phyloP scores from a whole-genome alignment of 2,888 invertebrate genomes.

The Drosophila prolongata region DNA sequence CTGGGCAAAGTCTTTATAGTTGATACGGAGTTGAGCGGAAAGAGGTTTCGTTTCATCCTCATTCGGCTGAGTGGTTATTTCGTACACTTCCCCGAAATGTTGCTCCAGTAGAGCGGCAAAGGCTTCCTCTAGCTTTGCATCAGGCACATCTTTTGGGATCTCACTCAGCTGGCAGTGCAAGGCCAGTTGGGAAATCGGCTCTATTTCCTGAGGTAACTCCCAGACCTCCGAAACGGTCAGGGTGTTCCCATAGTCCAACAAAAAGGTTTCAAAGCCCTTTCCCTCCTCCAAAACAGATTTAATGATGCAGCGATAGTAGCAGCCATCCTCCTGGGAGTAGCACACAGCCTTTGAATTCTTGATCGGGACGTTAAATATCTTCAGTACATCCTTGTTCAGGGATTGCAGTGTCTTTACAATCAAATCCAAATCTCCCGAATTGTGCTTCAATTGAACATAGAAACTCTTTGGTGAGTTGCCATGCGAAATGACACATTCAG shows the following conservation, averaged over 20 bases:
- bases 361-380: neutral
- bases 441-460: conserved; percentile 88
- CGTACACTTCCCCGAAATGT: conserved; percentile 86
- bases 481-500: conserved; percentile 87
- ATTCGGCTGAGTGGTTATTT: conserved; percentile 86
- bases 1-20: conserved; percentile 86
- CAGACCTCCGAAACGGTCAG: conserved; percentile 86
- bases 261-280: conserved; percentile 89
- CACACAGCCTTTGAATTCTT: conserved; percentile 46
- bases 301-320: conserved; percentile 92
- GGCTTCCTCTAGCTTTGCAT: conserved; percentile 67
- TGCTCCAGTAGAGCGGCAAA: conserved; percentile 85
- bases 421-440: conserved; percentile 70
- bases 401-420: conserved; percentile 75
- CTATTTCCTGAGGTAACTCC: conserved; percentile 86
- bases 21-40: conserved; percentile 86
- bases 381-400: conserved; percentile 52
- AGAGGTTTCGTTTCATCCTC: conserved; percentile 85
- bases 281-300: conserved; percentile 89
- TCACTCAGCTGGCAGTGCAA: conserved; percentile 72
- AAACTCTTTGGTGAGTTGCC: conserved; percentile 89
- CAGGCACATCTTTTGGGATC: conserved; percentile 64
- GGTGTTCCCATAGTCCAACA: conserved; percentile 89
- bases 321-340: conserved; percentile 87
- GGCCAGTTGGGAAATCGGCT: conserved; percentile 82